These are phyloP conservation scores for Steinernema hermaphroditum DNA, from an alignment of 2,888 invertebrate species.

Conservation along the genomic window DNA sequence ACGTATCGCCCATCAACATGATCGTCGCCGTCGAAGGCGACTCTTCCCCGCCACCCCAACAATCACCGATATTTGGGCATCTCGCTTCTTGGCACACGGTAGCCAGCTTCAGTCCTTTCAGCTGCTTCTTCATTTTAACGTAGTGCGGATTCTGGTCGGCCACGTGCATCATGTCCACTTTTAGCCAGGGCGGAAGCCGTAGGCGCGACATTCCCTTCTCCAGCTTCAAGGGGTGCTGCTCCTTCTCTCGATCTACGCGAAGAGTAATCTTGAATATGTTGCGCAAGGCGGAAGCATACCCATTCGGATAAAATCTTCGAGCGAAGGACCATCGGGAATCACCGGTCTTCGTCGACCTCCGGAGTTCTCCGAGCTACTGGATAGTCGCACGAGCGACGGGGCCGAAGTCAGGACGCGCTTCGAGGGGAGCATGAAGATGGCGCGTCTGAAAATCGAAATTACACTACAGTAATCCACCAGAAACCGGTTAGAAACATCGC, in stretches of 20 bases:
- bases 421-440: neutral
- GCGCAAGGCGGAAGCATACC: slow-evolving; percentile 35
- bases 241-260: slow-evolving; percentile 20
- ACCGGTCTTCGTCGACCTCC: slow-evolving; percentile 27
- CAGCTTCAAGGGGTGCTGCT: slow-evolving; percentile 51
- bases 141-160: slow-evolving; percentile 54
- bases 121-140: slow-evolving; percentile 56
- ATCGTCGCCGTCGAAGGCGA: slow-evolving; percentile 98
- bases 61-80: slow-evolving; percentile 73
- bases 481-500: neutral
- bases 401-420: slow-evolving; percentile 2
- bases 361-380: slow-evolving; percentile 24
- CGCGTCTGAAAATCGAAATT: neutral
- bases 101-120: slow-evolving; percentile 60
- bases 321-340: slow-evolving; percentile 54
- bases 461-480: neutral
- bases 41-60: slow-evolving; percentile 89
- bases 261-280: too few species aligned
- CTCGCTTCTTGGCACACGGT: slow-evolving; percentile 65
- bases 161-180: slow-evolving; percentile 54
- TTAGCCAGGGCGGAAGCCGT: slow-evolving; percentile 64
- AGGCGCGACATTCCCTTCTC: slow-evolving; percentile 55
- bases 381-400: neutral
- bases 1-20: slow-evolving; percentile 98
- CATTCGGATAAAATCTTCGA: slow-evolving; percentile 57